These are phyloP conservation scores for Drosophila colorata DNA, from an alignment of 2,888 invertebrate genomes.

Conservation along the genomic window DNA sequence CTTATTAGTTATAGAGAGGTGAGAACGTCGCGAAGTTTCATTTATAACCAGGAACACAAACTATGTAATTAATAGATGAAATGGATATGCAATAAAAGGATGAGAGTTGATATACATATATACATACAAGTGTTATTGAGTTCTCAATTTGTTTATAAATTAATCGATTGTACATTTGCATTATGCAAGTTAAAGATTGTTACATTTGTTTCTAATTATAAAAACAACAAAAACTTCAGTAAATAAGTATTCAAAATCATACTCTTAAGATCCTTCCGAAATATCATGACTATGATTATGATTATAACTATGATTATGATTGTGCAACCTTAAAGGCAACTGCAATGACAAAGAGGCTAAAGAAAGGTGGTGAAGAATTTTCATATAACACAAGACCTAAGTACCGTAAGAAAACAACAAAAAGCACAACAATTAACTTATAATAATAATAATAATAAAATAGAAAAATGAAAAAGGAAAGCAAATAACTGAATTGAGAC, in stretches of 20 bases:
- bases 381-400: conserved; percentile 13
- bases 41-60: conserved; percentile 4
- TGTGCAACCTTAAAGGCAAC: conserved; percentile 51
- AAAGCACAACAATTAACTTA: conserved; percentile 33
- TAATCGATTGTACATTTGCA: conserved; percentile 11
- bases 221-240: background rate
- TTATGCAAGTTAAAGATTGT: conserved; percentile 43
- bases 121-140: conserved; percentile 34
- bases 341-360: conserved; percentile 54
- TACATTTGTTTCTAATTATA: conserved; percentile 52
- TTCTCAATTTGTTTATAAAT: conserved; percentile 40
- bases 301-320: conserved; percentile 11
- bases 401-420: conserved; percentile 32
- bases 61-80: conserved; percentile 14
- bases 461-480: background rate
- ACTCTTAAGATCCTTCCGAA: conserved; percentile 60
- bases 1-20: conserved; percentile 75
- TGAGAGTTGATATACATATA: conserved; percentile 4
- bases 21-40: conserved; percentile 24
- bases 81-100: conserved; percentile 1
- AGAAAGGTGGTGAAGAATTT: conserved; percentile 9
- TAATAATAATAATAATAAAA: background rate
- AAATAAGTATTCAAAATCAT: conserved; percentile 33
- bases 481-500: conserved; percentile 22
- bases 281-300: conserved; percentile 21